Evolutionary conservation across 2,888 invertebrate genomes (phyloP).

Genomic region (Dryocosmus kuriphilus): DNA sequence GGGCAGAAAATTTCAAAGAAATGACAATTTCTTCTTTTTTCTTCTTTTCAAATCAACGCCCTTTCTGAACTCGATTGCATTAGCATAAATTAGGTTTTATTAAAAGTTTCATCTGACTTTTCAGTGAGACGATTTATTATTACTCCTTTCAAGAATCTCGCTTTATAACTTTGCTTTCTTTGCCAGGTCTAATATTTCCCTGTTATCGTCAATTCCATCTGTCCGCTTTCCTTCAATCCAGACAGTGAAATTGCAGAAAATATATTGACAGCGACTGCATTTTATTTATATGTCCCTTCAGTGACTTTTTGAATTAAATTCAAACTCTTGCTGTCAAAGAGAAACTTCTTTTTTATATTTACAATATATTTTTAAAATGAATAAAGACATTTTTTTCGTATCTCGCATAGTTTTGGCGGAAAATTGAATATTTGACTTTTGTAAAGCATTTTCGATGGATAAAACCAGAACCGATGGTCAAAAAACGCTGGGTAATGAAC

Average conservation of each 20-base stretch:
- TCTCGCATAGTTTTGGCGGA: too few species aligned
- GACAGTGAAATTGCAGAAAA: neutral
- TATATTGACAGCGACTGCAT: neutral
- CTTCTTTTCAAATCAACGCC: slow-evolving; percentile 7
- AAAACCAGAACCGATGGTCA: too few species aligned
- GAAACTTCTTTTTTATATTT: too few species aligned
- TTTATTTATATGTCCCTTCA: neutral
- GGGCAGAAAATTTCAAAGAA: neutral
- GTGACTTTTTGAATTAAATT: too few species aligned
- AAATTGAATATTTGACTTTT: too few species aligned
- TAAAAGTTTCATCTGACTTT: slow-evolving; percentile 2
- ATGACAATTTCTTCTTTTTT: neutral
- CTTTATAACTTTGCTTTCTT: neutral
- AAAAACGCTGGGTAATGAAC: too few species aligned
- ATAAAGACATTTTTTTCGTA: too few species aligned
- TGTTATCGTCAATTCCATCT: neutral
- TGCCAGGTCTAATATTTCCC: neutral
- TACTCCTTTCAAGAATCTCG: neutral
- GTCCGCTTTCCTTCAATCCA: neutral
- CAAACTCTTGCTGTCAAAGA: too few species aligned
- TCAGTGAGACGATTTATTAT: neutral
- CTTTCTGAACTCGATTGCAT: slow-evolving; percentile 4
- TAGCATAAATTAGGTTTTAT: slow-evolving; percentile 15
- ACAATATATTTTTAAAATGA: too few species aligned
- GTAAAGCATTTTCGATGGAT: too few species aligned